Conservation (phyloP, 2,797 vertebrate genomes). For the Sebastolobus alascanus region DNA sequence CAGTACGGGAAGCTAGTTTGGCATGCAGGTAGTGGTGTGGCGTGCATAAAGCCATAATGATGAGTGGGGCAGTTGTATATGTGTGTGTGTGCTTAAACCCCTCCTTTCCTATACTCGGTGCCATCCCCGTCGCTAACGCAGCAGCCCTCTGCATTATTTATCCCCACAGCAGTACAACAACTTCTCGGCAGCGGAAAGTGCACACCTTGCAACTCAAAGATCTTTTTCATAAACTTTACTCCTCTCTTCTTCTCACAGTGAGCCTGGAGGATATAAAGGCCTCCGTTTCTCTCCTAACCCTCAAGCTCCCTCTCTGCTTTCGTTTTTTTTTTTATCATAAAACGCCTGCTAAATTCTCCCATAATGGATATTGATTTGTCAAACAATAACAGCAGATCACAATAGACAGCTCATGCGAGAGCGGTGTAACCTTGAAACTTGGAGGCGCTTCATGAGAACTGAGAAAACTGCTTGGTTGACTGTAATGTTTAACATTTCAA, state of each 20-base stretch:
- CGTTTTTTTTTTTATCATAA: slow-evolving; percentile 46
- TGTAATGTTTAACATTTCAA: slow-evolving; percentile 66
- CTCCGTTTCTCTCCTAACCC: not conserved
- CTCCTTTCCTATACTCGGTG: slow-evolving; percentile 35
- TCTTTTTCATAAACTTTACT: slow-evolving; percentile 69
- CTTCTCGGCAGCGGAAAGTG: slow-evolving; percentile 66
- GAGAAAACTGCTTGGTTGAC: slow-evolving; percentile 56
- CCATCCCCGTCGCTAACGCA: slow-evolving; percentile 64
- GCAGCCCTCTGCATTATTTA: slow-evolving; percentile 78
- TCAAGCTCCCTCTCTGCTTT: not conserved
- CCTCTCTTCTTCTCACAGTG: slow-evolving; percentile 25
- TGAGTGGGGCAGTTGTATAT: slow-evolving; percentile 33
- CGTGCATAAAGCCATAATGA: slow-evolving; percentile 48
- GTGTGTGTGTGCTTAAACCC: slow-evolving; percentile 27
- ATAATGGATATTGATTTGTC: slow-evolving; percentile 74
- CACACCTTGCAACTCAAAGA: slow-evolving; percentile 73
- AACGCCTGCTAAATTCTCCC: slow-evolving; percentile 48
- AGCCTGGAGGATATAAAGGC: slow-evolving; percentile 41
- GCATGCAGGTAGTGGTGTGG: slow-evolving; percentile 35
- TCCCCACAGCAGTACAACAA: slow-evolving; percentile 62
- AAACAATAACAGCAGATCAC: slow-evolving; percentile 68
- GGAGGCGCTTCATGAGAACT: slow-evolving; percentile 26
- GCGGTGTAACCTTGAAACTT: slow-evolving; percentile 46
- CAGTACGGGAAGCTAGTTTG: not conserved
- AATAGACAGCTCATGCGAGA: slow-evolving; percentile 46